Conservation (phyloP, 2,797 vertebrate species). For the Neomorphus geoffroyi region DNA sequence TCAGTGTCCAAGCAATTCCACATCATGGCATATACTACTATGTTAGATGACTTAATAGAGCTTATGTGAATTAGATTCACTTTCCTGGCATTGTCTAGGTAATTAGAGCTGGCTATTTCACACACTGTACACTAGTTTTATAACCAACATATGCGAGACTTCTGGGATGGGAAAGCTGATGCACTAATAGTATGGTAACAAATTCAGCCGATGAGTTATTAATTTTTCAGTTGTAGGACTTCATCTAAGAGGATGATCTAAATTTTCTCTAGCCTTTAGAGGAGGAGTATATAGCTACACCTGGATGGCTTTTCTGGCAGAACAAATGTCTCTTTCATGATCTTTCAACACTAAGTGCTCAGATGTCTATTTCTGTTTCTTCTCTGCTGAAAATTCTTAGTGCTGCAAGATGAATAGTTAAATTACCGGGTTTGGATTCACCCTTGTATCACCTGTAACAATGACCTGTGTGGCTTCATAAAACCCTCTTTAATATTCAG, state of each 20-base stretch:
- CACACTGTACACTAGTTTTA: neutral
- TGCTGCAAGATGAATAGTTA: neutral
- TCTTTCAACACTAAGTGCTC: neutral
- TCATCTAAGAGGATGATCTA: neutral
- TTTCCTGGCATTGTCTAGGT: neutral
- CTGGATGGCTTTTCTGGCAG: neutral
- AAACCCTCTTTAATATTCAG: neutral
- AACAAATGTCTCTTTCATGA: neutral
- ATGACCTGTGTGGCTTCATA: neutral
- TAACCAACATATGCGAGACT: neutral
- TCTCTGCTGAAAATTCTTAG: neutral
- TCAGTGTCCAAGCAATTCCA: neutral
- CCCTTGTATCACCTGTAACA: fast-evolving
- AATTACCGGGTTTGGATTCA: neutral
- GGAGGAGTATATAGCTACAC: neutral
- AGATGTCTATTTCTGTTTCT: neutral
- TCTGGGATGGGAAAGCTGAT: neutral
- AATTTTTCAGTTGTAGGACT: neutral
- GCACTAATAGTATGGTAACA: neutral
- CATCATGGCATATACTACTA: neutral
- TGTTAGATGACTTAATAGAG: neutral
- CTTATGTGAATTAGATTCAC: neutral
- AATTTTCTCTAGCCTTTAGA: neutral
- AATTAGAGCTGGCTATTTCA: neutral
- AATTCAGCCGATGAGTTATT: neutral